Base-by-base conservation (phyloP, 2,888 invertebrate species). In the Neoscelio sp. region DNA sequence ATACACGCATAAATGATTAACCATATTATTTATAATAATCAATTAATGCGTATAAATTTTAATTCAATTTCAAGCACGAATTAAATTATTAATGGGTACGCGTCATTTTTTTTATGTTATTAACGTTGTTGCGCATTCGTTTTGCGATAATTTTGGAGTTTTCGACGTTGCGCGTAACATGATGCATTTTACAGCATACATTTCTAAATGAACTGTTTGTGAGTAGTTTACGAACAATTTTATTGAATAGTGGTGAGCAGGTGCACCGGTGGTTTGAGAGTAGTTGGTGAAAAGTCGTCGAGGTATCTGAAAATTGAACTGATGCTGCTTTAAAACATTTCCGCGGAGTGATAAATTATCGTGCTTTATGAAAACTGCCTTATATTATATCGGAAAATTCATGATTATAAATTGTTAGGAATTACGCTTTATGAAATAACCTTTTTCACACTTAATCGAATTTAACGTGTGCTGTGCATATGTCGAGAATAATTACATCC, bases 171-270 rank as follows among this genome's bases (percentile, higher is more conserved):
- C 13, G 54, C n/a, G 35, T 17, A 40, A 44, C 50, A 18, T 12
- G 28, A 42, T 42, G 42, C 8, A 42, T 5, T 54, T 10, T 30
- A 6, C 15, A 12, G 8, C 5, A 8, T 20, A 15, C 17, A 52
- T 52, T 40, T 46, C 15, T 12, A 56, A 46, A 50, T 52, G 56
- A 68, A 65, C 62, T 54, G 62, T 62, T 76, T 67, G 52, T 10
- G 68, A 68, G 68, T 60, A 76, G 54, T 76, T 76, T 46, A 23
- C 20, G 56, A 74, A 62, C 56, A 64, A 70, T 76, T 70, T 70
- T 62, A 70, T 70, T 62, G 60, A 67, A 76, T 70, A 70, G 68
- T 33, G 68, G 62, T 23, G 62, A 64, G 76, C 76, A 70, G 76
- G 76, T 76, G 76, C 56, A 30, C n/a, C 26, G 42, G 46, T 23